A percentile compares a stretch with the other conserved stretches of the same genome.
phyloP scores from a whole-genome alignment of 2,113 vertebrate genomes.

The Erythrocercus mccallii region DNA sequence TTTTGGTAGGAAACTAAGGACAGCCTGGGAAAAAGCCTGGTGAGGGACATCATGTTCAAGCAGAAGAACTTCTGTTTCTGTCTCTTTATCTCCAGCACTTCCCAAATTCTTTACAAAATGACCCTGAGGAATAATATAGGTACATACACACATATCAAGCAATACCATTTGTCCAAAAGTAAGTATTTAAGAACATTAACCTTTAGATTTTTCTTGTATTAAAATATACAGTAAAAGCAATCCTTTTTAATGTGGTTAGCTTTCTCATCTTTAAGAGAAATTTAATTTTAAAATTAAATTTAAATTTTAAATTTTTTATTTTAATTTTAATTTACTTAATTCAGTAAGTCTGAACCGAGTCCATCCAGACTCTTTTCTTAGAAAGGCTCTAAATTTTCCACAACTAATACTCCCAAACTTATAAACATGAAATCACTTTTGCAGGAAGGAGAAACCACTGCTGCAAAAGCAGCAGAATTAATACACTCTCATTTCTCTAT shows the following conservation, averaged over 20 bases:
- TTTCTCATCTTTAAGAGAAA: not conserved
- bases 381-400: not conserved
- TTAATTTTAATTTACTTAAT: not conserved
- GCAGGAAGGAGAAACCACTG: not conserved
- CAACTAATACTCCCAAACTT: not conserved
- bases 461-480: not conserved
- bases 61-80: constrained; percentile 91
- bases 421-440: not conserved
- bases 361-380: not conserved
- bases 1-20: constrained; percentile 92
- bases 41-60: constrained; percentile 97
- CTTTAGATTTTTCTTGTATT: not conserved
- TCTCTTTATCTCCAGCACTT: constrained; percentile 89
- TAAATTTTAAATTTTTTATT: no score
- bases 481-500: not conserved
- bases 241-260: not conserved
- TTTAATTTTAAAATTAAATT: not conserved
- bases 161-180: not conserved
- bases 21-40: constrained; percentile 90
- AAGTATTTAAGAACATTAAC: not conserved
- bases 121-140: constrained; percentile 75
- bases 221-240: not conserved
- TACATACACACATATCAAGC: not conserved
- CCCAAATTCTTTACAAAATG: constrained; percentile 96
- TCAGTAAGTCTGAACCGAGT: not conserved